Percentiles rank a stretch among this genome's conserved stretches.
These are phyloP conservation scores for Bombus ignitus DNA, from an alignment of 1,140 invertebrate genomes.

Conservation along the genomic window DNA sequence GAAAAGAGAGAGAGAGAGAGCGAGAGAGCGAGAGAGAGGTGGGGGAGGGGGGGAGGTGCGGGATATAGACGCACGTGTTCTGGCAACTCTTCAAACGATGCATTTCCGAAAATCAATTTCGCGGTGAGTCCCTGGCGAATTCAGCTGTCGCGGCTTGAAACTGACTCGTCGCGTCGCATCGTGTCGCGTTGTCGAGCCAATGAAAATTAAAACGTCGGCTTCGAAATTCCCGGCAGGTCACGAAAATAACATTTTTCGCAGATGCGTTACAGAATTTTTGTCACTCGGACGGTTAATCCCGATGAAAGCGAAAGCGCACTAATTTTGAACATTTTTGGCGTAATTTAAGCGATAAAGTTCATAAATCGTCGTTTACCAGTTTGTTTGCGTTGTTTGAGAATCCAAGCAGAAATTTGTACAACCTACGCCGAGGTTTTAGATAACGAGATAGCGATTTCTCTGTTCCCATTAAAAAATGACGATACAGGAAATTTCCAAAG, in stretches of 20 bases:
- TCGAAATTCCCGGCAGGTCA: slow-evolving; percentile 16
- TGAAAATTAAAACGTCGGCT: slow-evolving; percentile 45
- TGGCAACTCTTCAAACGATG: slow-evolving; percentile 66
- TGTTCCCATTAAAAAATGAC: too few relatives aligned
- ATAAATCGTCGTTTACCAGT: neutral
- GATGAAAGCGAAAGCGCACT: neutral
- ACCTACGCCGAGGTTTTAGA: too few relatives aligned
- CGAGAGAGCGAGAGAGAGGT: neutral
- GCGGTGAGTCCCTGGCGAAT: slow-evolving; percentile 41
- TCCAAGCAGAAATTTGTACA: too few relatives aligned
- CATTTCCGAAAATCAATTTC: slow-evolving; percentile 66
- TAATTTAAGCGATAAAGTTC: neutral
- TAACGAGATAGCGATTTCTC: too few relatives aligned
- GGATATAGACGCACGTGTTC: slow-evolving; percentile 50
- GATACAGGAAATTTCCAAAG: too few relatives aligned
- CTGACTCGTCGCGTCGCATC: slow-evolving; percentile 4
- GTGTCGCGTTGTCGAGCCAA: slow-evolving; percentile 25
- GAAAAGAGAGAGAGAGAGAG: neutral
- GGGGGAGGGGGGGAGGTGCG: neutral
- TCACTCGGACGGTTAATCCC: neutral
- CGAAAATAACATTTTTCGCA: slow-evolving; percentile 5
- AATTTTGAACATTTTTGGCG: too few relatives aligned
- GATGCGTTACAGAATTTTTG: neutral
- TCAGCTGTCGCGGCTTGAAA: slow-evolving; percentile 35
- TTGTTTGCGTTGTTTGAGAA: neutral